A percentile compares a stretch with the other conserved stretches of the same genome.
phyloP scores from a whole-genome alignment of 2,113 vertebrate genomes.

The Lycaon pictus region DNA sequence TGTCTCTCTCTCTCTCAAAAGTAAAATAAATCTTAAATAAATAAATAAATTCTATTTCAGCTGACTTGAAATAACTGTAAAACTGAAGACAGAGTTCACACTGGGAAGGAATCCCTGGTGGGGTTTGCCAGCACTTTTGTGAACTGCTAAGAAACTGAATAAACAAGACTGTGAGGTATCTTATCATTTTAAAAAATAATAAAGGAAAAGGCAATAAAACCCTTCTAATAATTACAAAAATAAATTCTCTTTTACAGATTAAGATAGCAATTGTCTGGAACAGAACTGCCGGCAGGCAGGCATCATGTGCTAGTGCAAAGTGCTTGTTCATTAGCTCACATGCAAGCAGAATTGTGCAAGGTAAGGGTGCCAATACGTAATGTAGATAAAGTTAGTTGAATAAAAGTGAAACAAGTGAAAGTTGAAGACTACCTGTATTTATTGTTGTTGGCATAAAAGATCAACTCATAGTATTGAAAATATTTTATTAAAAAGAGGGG shows the following conservation, averaged over 20 bases:
- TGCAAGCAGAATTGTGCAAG: background rate
- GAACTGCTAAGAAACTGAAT: background rate
- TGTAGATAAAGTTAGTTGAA: background rate
- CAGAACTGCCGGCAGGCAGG: background rate
- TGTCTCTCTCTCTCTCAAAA: background rate
- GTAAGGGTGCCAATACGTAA: no score
- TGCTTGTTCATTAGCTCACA: background rate
- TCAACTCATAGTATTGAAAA: background rate
- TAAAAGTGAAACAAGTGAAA: background rate
- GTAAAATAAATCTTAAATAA: background rate
- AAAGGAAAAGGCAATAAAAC: background rate
- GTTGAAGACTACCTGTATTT: background rate
- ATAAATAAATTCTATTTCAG: background rate
- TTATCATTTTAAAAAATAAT: background rate
- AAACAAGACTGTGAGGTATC: background rate
- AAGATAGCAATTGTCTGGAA: background rate
- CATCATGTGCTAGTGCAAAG: no score
- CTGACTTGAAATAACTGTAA: slow-evolving; percentile 20
- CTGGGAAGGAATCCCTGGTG: background rate
- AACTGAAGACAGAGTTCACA: background rate
- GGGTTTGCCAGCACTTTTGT: background rate
- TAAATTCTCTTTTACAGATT: background rate
- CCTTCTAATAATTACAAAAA: background rate
- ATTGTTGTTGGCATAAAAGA: background rate
- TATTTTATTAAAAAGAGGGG: background rate